These are phyloP conservation scores for Gymnobelideus leadbeateri DNA, from an alignment of 2,113 vertebrate species.

Conservation along the genomic window DNA sequence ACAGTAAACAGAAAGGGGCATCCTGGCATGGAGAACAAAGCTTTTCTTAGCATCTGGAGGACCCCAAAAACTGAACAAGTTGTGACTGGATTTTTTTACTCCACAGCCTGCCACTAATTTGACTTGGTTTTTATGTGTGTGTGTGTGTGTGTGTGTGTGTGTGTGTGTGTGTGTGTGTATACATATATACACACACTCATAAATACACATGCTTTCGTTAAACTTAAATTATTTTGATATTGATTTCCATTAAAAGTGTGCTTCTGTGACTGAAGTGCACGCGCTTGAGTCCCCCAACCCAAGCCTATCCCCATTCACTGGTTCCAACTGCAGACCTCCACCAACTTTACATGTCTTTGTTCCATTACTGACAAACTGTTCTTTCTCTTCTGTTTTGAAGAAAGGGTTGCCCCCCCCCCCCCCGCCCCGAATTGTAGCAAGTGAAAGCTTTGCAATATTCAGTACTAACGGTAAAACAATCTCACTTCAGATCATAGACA, in stretches of 20 bases:
- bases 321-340: neutral
- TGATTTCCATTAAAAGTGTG: constrained; percentile 38
- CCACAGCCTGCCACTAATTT: constrained; percentile 15
- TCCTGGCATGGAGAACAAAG: constrained; percentile 76
- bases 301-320: neutral
- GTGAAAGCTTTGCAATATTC: constrained; percentile 5
- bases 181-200: neutral
- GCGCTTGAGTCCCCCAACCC: neutral
- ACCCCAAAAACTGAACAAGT: constrained; percentile 46
- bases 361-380: neutral
- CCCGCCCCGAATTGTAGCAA: constrained; percentile 6
- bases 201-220: constrained; percentile 35
- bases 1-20: constrained; percentile 71
- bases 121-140: constrained; percentile 58
- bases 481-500: neutral
- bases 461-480: constrained; percentile 22
- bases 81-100: constrained; percentile 54
- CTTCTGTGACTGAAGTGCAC: neutral
- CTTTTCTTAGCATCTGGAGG: constrained; percentile 67
- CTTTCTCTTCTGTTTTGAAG: constrained; percentile 16
- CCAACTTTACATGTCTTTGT: neutral
- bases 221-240: constrained; percentile 40
- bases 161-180: neutral
- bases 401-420: neutral
- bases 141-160: neutral